A percentile compares a stretch with the other conserved stretches of the same genome.
These are phyloP conservation scores for Atopsyche davidsoni DNA, from an alignment of 1,140 invertebrate species.

Conservation along the genomic window DNA sequence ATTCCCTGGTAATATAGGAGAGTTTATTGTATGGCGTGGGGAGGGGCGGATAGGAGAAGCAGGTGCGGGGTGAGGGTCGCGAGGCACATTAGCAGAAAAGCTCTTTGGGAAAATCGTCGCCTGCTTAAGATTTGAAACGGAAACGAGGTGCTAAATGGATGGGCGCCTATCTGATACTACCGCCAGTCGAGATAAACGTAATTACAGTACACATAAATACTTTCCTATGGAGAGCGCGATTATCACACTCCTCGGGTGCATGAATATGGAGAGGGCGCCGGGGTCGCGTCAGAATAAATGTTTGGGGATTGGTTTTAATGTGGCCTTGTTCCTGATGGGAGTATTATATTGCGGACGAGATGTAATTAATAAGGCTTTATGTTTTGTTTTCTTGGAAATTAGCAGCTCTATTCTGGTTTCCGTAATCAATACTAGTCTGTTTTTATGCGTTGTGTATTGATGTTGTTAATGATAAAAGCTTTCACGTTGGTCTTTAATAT, in stretches of 20 bases:
- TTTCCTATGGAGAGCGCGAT: slow-evolving; percentile 24
- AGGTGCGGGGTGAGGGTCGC: slow-evolving; percentile 1
- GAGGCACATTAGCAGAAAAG: slow-evolving; percentile 25
- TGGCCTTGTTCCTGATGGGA: slow-evolving; percentile 2
- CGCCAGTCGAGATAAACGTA: slow-evolving; percentile 18
- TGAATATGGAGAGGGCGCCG: slow-evolving; percentile 4
- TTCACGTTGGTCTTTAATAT: too few species aligned
- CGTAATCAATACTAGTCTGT: too few species aligned
- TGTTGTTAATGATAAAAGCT: too few species aligned
- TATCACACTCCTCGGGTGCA: slow-evolving; percentile 17
- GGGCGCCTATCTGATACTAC: slow-evolving; percentile 12
- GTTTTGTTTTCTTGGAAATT: too few species aligned
- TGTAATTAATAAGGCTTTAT: too few species aligned
- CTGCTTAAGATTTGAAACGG: slow-evolving; percentile 27
- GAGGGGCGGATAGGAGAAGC: too few species aligned
- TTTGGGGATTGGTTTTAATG: slow-evolving; percentile 2
- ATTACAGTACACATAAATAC: slow-evolving; percentile 24
- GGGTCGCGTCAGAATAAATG: slow-evolving; percentile 3
- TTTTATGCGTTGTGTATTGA: too few species aligned
- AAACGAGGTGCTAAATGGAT: slow-evolving; percentile 23
- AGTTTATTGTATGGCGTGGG: neutral
- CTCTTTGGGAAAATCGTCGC: slow-evolving; percentile 29
- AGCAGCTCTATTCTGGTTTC: too few species aligned
- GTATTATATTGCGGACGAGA: too few species aligned
- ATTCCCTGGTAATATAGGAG: too few species aligned